Conservation (phyloP, 2,888 invertebrate genomes). For the Drosophila mettleri region DNA sequence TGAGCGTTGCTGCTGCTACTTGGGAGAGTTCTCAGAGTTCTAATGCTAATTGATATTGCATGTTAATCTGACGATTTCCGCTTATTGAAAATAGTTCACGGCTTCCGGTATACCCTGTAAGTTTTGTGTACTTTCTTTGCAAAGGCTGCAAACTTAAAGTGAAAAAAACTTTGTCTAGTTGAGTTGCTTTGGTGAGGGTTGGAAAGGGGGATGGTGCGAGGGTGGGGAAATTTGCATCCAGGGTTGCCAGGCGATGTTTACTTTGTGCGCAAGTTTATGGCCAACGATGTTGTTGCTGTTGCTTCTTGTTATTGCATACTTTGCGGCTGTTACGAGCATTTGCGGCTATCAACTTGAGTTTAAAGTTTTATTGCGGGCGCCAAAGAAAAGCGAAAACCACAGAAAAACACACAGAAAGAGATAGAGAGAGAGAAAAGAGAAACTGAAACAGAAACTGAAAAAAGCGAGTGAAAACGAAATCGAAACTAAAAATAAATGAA, state of each 20-base stretch:
- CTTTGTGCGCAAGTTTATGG: slow-evolving; percentile 47
- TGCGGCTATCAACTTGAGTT: slow-evolving; percentile 43
- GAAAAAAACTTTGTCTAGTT: slow-evolving; percentile 49
- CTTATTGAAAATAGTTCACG: neutral
- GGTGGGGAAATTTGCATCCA: slow-evolving; percentile 21
- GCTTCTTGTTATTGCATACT: slow-evolving; percentile 64
- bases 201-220: neutral
- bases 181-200: slow-evolving; percentile 34
- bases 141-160: slow-evolving; percentile 19
- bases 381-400: slow-evolving; percentile 23
- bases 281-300: slow-evolving; percentile 22
- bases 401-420: neutral
- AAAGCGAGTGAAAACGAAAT: slow-evolving; percentile 12
- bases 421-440: slow-evolving; percentile 4
- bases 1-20: too few species aligned
- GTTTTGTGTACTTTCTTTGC: neutral
- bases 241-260: slow-evolving; percentile 42
- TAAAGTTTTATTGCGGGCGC: slow-evolving; percentile 65
- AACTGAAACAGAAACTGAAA: slow-evolving; percentile 9
- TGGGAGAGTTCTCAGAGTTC: too few species aligned
- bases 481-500: slow-evolving; percentile 25
- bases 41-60: neutral
- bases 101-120: slow-evolving; percentile 6
- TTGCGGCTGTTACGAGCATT: slow-evolving; percentile 68
- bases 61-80: neutral